Evolutionary conservation across 2,888 invertebrate species (phyloP), one percentile per base, ranked within the genome.

Genomic region (Epirrhoe tristata): DNA sequence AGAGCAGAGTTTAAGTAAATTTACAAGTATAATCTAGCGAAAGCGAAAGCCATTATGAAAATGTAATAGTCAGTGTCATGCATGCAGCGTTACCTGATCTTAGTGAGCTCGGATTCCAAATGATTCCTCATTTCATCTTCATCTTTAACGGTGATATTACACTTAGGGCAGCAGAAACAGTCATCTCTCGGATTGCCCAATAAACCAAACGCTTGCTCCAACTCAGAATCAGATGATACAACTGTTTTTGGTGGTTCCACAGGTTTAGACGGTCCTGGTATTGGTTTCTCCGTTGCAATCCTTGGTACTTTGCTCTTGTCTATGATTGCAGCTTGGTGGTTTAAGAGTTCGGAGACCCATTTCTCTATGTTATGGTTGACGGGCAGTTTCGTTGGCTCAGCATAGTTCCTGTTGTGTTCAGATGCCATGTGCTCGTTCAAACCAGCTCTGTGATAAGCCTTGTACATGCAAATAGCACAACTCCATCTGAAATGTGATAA

Each of bases 401-500:
- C 72, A 54, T 79, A 82, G 16, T 82, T 81, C 4, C 85, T 76
- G 7, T 77, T 72, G 74, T 95, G 95, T 56, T 93, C 93, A 1
- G 88, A 88, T 8, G 75, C 71, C 68, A 94, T 93, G 77, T 96
- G 96, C 1, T 94, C 94, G 31, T 88, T 82, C 17, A 96, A 85
- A 0, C 94, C 91, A 1, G 84, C 87, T 68, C 90, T 93, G 74
- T 94, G 95, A 71, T 95, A 94, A 0, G 94, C 94, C 70, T 93
- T 93, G 76, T 94, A 95, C 0, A 93, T 87, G 77, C 96, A 96
- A 1, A 90, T 80, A 16, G 87, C 90, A 77, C 96, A 96, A 16
- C 91, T 89, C 93, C 94, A 96, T 74, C 96, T 96, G 80, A 10
- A 78, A 85, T 78, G 70, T 50, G 48, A 58, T 54, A n/a, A 60